Conservation (phyloP, 2,113 vertebrate species). For the Melanocharis versteri region DNA sequence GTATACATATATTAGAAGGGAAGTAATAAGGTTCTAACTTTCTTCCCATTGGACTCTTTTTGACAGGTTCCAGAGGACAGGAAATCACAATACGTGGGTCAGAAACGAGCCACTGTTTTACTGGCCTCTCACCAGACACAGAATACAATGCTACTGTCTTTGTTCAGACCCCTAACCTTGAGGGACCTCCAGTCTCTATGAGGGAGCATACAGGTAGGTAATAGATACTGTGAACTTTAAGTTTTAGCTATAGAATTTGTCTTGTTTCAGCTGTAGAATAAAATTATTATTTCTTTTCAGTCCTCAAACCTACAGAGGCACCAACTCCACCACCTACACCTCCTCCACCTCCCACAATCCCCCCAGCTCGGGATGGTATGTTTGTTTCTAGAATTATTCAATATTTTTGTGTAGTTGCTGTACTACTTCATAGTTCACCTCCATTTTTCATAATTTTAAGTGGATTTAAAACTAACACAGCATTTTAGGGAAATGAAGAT, state of each 20-base stretch:
- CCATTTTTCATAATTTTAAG: neutral
- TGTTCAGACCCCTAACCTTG: constrained; percentile 94
- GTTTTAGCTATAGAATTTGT: neutral
- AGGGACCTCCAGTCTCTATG: constrained; percentile 86
- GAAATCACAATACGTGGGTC: constrained; percentile 92
- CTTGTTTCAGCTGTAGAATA: neutral
- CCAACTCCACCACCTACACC: constrained; percentile 89
- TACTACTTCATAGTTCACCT: neutral
- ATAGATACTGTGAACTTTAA: neutral
- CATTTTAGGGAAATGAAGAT: neutral
- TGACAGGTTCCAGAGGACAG: constrained; percentile 82
- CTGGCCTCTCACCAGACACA: constrained; percentile 85
- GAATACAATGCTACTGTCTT: constrained; percentile 86
- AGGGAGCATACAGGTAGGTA: constrained; percentile 85
- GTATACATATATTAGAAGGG: neutral
- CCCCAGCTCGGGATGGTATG: constrained; percentile 90
- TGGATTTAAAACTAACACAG: neutral
- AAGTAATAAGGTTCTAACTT: neutral
- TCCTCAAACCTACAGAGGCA: constrained; percentile 87
- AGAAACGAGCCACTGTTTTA: constrained; percentile 90
- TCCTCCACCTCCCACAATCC: constrained; percentile 91
- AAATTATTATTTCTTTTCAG: constrained; percentile 60
- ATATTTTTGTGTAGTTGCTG: neutral
- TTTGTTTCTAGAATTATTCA: neutral
- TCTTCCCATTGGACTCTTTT: neutral